Evolutionary conservation across 2,113 vertebrate genomes (phyloP).

Genomic region (Cyphomyrus plagiostoma): DNA sequence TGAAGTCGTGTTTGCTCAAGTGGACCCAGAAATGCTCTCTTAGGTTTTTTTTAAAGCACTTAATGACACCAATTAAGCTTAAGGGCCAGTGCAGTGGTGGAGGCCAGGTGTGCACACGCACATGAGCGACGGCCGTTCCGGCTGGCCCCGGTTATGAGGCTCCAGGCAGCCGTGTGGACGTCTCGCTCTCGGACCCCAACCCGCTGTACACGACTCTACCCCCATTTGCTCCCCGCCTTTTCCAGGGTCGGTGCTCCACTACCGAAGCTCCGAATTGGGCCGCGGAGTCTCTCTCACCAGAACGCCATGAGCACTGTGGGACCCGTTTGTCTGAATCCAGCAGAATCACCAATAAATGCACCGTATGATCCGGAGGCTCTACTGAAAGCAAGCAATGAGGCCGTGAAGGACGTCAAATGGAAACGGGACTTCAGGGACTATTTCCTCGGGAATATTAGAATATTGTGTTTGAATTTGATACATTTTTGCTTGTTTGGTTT

Average conservation of each 20-base stretch:
- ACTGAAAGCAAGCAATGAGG: background rate
- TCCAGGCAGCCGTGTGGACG: background rate
- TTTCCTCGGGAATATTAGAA: background rate
- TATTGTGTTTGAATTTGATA: background rate
- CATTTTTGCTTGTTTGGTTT: background rate
- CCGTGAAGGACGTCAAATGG: background rate
- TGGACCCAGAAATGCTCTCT: constrained; percentile 1
- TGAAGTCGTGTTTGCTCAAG: constrained; percentile 1
- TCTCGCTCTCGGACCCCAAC: background rate
- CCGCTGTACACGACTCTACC: background rate
- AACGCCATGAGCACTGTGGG: background rate
- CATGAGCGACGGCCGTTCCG: background rate
- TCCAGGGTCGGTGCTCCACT: background rate
- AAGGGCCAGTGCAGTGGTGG: background rate
- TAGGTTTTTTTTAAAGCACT: background rate
- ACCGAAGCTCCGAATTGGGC: background rate
- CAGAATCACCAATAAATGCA: background rate
- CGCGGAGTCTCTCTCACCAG: background rate
- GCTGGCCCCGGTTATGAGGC: background rate
- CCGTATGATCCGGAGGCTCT: background rate
- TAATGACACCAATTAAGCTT: constrained; percentile 10
- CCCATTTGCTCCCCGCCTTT: background rate
- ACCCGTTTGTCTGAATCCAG: background rate
- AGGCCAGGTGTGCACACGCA: background rate
- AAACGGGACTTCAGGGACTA: background rate